A percentile compares a stretch with the other conserved stretches of the same genome.
Conservation (phyloP, 2,113 vertebrate genomes). For the Psilopsiagon aurifrons region DNA sequence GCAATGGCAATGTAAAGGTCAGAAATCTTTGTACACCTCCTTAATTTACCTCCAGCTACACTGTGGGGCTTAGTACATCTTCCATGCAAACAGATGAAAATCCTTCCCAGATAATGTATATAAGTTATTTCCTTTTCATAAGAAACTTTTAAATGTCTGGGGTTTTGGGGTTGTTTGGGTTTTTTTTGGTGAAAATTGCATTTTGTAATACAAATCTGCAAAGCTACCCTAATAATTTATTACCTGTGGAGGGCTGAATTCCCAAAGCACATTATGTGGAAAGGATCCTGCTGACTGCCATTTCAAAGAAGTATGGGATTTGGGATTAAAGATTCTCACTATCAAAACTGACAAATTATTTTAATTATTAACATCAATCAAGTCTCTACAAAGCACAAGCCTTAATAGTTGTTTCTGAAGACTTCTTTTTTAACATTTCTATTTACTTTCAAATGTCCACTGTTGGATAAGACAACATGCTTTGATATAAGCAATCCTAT, state of each 20-base stretch:
- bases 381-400: slow-evolving; percentile 10
- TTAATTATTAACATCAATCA: slow-evolving; percentile 58
- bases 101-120: not conserved
- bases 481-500: not conserved
- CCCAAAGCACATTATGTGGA: not conserved
- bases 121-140: not conserved
- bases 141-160: not conserved
- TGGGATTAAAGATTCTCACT: slow-evolving; percentile 24
- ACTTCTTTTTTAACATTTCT: slow-evolving; percentile 26
- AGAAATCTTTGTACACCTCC: not conserved
- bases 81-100: not conserved
- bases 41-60: not conserved
- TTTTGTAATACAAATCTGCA: not conserved
- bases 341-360: slow-evolving; percentile 49
- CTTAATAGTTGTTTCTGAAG: slow-evolving; percentile 14
- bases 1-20: not conserved
- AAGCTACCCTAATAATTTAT: not conserved
- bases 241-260: slow-evolving; percentile 4
- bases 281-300: not conserved
- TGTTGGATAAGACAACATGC: not conserved
- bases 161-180: not conserved
- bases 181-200: not conserved
- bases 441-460: slow-evolving; percentile 22
- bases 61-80: not conserved
- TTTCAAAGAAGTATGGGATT: not conserved